These are phyloP conservation scores for Chaetorhynchus papuensis DNA, from an alignment of 2,113 vertebrate genomes.

Conservation along the genomic window DNA sequence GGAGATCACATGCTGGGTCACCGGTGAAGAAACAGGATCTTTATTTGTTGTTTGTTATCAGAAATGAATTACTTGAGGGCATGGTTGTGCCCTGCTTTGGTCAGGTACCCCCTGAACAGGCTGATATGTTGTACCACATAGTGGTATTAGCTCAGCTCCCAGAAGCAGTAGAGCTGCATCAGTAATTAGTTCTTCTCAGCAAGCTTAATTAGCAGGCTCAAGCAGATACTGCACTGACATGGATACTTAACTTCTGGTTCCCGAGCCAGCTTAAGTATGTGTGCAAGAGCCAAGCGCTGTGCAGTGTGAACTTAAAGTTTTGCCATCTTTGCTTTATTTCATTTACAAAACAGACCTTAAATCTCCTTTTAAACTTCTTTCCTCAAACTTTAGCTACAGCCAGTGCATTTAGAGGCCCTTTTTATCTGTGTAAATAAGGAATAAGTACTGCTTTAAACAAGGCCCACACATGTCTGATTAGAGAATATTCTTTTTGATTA, in stretches of 20 bases:
- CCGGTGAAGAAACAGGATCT: neutral
- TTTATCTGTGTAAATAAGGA: neutral
- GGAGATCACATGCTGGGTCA: neutral
- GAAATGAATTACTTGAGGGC: conserved; percentile 14
- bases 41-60: conserved; percentile 8
- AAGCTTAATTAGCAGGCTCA: conserved; percentile 64
- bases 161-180: conserved; percentile 53
- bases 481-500: conserved; percentile 26
- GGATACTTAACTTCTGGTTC: conserved; percentile 58
- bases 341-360: conserved; percentile 50
- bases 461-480: neutral
- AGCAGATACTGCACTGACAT: conserved; percentile 51
- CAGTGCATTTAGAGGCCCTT: neutral
- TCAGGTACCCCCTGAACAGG: conserved; percentile 5
- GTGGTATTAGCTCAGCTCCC: conserved; percentile 43
- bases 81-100: neutral
- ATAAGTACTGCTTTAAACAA: neutral
- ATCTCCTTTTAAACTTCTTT: conserved; percentile 9
- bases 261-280: conserved; percentile 48
- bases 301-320: conserved; percentile 20
- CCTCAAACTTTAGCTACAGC: neutral
- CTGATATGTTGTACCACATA: neutral
- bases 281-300: neutral
- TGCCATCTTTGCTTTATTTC: conserved; percentile 45
- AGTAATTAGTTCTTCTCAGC: conserved; percentile 62